Percentiles rank a stretch among this genome's conserved stretches.
Conservation (phyloP, 2,113 vertebrate species). For the Charadrius vociferus region DNA sequence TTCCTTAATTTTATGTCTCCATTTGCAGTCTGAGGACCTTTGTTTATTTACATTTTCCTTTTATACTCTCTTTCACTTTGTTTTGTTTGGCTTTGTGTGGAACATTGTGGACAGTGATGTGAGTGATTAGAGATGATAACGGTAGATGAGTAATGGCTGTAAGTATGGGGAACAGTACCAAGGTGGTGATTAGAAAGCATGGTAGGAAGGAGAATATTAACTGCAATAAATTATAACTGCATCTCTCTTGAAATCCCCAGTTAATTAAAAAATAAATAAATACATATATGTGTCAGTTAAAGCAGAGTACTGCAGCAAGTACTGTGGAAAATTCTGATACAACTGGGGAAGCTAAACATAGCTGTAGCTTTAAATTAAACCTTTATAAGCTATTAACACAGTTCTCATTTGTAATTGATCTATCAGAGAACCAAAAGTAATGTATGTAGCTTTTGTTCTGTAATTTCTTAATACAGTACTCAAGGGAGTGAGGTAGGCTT, state of each 20-base stretch:
- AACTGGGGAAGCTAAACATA: not conserved
- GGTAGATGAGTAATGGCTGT: not conserved
- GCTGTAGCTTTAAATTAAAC: not conserved
- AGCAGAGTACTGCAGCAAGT: not conserved
- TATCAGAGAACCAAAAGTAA: not conserved
- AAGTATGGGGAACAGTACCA: not conserved
- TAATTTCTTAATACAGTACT: not conserved
- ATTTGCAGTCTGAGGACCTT: not conserved
- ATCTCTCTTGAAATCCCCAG: not conserved
- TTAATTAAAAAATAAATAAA: not conserved
- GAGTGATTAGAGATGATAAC: not conserved
- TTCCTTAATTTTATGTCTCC: not conserved
- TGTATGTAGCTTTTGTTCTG: fast-evolving
- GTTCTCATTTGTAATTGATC: not conserved
- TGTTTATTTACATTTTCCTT: not conserved
- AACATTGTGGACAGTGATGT: not conserved
- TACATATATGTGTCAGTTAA: not conserved
- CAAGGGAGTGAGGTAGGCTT: not conserved
- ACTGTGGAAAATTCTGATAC: not conserved
- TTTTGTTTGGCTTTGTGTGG: not conserved
- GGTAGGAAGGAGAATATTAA: not conserved
- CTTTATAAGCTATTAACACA: not conserved
- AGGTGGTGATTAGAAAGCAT: not conserved
- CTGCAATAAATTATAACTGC: not conserved
- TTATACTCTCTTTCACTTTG: not conserved